Evolutionary conservation across 2,113 vertebrate species (phyloP), one percentile per base, ranked within the genome.

Genomic region (Eubucco bourcierii): DNA sequence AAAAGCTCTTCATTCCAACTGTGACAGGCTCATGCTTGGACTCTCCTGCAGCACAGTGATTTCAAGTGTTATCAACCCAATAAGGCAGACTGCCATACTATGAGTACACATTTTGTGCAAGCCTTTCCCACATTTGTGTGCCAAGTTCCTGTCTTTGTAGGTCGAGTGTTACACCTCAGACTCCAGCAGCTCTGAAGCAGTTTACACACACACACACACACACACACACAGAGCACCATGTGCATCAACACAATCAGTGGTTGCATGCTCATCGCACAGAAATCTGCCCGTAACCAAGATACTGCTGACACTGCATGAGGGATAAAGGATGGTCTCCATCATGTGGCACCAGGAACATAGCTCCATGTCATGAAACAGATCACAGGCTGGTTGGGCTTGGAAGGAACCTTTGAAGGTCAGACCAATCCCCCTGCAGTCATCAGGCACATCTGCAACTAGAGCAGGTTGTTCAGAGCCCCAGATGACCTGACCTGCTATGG

Each of bases 241-340:
- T 5, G 24, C 27, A 25, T 2, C 2, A 23, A 41, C 5, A 34
- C 23, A 71, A 33, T 4, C 47, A 47, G 1, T 0, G 20, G 19
- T 0, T 56, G 24, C 47, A 6, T 1, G 4, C 12, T 55, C 27
- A 17, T 31, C 11, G 7, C 11, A 18, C 0, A 34, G 33, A 47
- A 93, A 18, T 27, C 20, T 71, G 19, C 6, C 28, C 20, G 9
- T 16, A 60, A 70, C 4, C 18, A n/a, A 65, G 72, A 16, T 6
- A 46, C 3, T 27, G 33, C 31, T 25, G 47, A 11, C 10, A 10
- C n/a, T 29, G 12, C 12, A 4, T 8, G 23, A 59, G 8, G 21
- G 8, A 19, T 11, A 7, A 3, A 0, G 0, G 0, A 1, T 15
- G n/a, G 6, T 24, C n/a, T 39, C n/a, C 27, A 15, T 7, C 14